Evolutionary conservation across 2,113 vertebrate species (phyloP), one percentile per base, ranked within the genome.

Genomic region (Prochilodus magdalenae): DNA sequence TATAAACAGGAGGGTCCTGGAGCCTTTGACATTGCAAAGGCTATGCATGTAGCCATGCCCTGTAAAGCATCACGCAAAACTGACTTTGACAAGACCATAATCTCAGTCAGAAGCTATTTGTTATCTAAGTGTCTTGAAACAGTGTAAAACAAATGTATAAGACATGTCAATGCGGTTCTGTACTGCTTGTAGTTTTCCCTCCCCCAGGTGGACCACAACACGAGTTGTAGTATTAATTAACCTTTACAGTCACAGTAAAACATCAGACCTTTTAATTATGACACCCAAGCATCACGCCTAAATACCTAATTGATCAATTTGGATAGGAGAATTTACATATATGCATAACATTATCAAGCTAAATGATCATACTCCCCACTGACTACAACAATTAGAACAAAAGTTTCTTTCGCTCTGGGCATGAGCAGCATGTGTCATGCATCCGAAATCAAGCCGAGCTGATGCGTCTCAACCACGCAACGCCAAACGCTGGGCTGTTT

Each of bases 261-360:
- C 92, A 92, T 89, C 91, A 89, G 90, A 90, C 91, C 91, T 92
- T 92, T 94, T 92, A 93, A 94, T 93, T 93, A 90, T 85, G 77
- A 86, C 87, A 88, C 80, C 86, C 87, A 93, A 92, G 91, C 92
- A 89, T 92, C 92, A 90, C 87, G 63, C 77, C 83, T 85, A 89
- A 89, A 89, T 86, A 83, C 74, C 51, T 91, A 94, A 94, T 93
- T 92, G 89, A 91, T 88, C 89, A 89, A 94, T 94, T 93, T 91
- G 92, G 93, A 93, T 92, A 92, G 87, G 91, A 92, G 90, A 84
- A 93, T 91, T 93, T 93, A 92, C 92, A 94, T 94, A 93, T 89
- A 89, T 93, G 93, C 93, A 94, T 94, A 89, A 82, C 82, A 92
- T 93, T 93, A 93, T 91, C 89, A 90, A 77, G 85, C 40, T 78